Conservation (phyloP, 2,888 invertebrate genomes). For the Aphodius granarius region DNA sequence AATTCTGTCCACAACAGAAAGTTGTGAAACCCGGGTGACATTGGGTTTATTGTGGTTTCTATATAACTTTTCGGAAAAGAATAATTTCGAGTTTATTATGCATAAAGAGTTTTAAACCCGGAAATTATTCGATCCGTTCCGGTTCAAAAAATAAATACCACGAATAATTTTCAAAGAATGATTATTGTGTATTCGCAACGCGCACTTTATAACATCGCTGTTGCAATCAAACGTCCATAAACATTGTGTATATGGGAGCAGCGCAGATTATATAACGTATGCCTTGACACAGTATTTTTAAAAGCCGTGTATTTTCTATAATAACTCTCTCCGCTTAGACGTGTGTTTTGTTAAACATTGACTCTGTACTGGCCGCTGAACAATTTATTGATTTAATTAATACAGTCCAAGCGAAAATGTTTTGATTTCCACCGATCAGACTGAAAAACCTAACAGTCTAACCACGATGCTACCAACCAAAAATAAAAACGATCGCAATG, state of each 20-base stretch:
- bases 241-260: background rate
- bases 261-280: background rate
- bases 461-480: background rate
- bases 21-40: background rate
- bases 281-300: background rate
- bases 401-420: background rate
- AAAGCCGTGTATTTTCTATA: background rate
- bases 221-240: background rate
- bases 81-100: background rate
- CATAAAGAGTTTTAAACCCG: background rate
- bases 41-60: background rate
- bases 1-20: background rate
- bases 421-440: background rate
- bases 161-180: no score
- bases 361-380: background rate
- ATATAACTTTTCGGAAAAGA: background rate
- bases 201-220: background rate
- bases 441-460: background rate
- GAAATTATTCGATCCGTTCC: background rate
- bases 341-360: background rate
- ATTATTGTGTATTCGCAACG: no score
- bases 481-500: background rate
- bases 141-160: no score
- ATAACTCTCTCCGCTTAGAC: background rate
- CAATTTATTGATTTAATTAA: background rate